Percentiles rank a stretch among this genome's conserved stretches.
phyloP scores from a whole-genome alignment of 92 coral and sea anemone species.

The Porites divaricata region DNA sequence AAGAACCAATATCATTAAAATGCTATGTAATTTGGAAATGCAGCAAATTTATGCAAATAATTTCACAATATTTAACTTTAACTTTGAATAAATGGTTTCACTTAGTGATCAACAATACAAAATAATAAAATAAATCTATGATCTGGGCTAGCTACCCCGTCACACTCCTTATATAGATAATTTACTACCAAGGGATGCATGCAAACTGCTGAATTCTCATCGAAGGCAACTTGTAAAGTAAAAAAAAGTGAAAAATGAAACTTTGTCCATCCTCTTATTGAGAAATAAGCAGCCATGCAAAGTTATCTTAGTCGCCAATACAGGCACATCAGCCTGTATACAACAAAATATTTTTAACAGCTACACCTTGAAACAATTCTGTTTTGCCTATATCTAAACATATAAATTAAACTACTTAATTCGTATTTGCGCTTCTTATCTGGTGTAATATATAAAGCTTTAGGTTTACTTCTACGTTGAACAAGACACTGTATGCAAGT shows the following conservation, averaged over 20 bases:
- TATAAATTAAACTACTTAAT: slow-evolving; percentile 11
- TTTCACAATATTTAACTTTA: slow-evolving; percentile 27
- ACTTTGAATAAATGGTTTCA: slow-evolving; percentile 21
- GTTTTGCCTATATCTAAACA: not conserved
- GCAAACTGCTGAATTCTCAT: not conserved
- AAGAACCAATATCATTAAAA: not conserved
- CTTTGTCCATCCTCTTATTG: not conserved
- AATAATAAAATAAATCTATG: slow-evolving; percentile 50
- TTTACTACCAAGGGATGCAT: slow-evolving; percentile 8
- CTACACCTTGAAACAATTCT: not conserved
- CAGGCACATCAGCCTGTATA: not conserved
- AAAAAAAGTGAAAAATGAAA: not conserved
- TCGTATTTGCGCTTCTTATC: not conserved
- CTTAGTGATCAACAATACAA: slow-evolving; percentile 41
- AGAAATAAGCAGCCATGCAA: slow-evolving; percentile 25
- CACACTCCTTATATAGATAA: not conserved
- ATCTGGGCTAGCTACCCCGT: not conserved
- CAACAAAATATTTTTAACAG: slow-evolving; percentile 14
- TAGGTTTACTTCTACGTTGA: not conserved
- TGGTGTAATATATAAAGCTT: slow-evolving; percentile 2
- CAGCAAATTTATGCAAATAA: slow-evolving; percentile 22
- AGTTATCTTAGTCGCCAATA: not conserved
- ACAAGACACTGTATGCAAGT: not conserved
- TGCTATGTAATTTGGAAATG: slow-evolving; percentile 9
- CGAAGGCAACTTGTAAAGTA: slow-evolving; percentile 9